Conservation (phyloP, 2,113 vertebrate genomes). For the Hepsetus odoe region DNA sequence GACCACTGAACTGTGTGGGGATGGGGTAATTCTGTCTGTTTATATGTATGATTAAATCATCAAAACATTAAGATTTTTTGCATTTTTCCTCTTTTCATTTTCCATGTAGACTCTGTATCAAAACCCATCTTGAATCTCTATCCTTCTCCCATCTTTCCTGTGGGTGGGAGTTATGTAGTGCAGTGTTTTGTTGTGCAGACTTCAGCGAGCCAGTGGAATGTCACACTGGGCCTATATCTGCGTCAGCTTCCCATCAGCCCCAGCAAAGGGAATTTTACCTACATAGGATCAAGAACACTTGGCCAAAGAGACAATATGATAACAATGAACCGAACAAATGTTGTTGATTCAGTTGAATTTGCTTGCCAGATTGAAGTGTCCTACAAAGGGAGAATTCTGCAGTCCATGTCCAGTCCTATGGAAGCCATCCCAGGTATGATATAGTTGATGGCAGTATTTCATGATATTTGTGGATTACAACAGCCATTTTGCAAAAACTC, state of each 20-base stretch:
- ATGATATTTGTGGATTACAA: too few species aligned
- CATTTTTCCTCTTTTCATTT: neutral
- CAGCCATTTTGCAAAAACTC: too few species aligned
- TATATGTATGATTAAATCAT: too few species aligned
- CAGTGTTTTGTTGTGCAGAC: too few species aligned
- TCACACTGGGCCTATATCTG: conserved; percentile 36
- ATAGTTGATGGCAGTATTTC: too few species aligned
- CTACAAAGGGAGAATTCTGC: conserved; percentile 20
- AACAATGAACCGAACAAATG: neutral
- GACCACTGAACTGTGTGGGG: too few species aligned
- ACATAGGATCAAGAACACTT: conserved; percentile 13
- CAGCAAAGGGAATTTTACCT: neutral
- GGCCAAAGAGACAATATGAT: neutral
- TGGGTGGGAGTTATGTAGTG: conserved; percentile 18
- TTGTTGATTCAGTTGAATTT: neutral
- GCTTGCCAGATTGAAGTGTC: conserved; percentile 40
- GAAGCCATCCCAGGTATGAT: conserved; percentile 41
- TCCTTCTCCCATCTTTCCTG: conserved; percentile 11
- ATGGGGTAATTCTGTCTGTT: too few species aligned
- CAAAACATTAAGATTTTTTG: neutral
- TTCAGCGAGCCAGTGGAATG: neutral
- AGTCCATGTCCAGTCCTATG: conserved; percentile 17
- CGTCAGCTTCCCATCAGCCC: conserved; percentile 11
- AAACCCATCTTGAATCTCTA: conserved; percentile 1
- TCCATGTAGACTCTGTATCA: conserved; percentile 23